Conservation (phyloP, 2,797 vertebrate genomes). For the Setipinna tenuifilis region DNA sequence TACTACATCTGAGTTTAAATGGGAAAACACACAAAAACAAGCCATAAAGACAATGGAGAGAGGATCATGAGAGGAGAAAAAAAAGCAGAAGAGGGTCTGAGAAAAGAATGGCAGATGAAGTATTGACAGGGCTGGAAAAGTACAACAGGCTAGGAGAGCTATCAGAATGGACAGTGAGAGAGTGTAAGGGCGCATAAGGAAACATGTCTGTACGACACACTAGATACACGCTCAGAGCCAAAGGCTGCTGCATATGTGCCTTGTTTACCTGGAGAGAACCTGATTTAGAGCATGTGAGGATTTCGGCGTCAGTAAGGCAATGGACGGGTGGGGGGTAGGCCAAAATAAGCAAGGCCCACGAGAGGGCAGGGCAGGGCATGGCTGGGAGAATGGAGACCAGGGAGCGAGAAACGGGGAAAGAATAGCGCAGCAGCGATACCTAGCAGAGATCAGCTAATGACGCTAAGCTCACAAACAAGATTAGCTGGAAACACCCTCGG, state of each 20-base stretch:
- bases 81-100: too few relatives aligned
- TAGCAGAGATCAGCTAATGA: not conserved
- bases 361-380: not conserved
- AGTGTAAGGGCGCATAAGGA: not conserved
- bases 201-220: not conserved
- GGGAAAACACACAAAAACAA: not conserved
- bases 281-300: not conserved
- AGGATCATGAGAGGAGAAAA: too few relatives aligned
- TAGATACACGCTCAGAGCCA: not conserved
- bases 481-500: not conserved
- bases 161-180: conserved; percentile 19
- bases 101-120: conserved; percentile 26
- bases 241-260: not conserved
- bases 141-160: not conserved
- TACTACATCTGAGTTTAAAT: not conserved
- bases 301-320: not conserved
- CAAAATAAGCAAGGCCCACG: not conserved
- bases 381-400: not conserved
- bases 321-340: too few relatives aligned
- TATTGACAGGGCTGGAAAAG: conserved; percentile 18
- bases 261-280: not conserved
- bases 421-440: not conserved
- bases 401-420: too few relatives aligned
- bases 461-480: not conserved
- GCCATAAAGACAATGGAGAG: too few relatives aligned